These are phyloP conservation scores for Abramis brama DNA, from an alignment of 2,113 vertebrate species.

Conservation along the genomic window DNA sequence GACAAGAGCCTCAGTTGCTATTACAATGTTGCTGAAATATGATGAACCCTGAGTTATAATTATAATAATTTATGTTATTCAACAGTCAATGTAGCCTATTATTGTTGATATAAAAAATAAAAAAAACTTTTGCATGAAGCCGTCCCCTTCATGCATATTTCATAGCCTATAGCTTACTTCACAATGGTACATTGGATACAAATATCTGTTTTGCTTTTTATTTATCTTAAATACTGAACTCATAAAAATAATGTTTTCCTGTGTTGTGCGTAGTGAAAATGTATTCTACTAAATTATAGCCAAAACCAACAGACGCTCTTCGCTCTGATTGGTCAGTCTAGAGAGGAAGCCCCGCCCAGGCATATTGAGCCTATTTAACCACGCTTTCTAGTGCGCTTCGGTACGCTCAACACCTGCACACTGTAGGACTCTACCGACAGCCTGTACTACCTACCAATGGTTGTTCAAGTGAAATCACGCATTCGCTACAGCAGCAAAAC, in stretches of 20 bases:
- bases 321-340: conserved; percentile 39
- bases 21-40: not conserved
- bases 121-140: not conserved
- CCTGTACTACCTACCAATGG: conserved; percentile 60
- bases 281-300: not conserved
- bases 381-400: not conserved
- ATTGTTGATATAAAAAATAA: not conserved
- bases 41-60: not conserved
- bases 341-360: conserved; percentile 24
- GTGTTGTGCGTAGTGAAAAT: not conserved
- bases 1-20: not conserved
- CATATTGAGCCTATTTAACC: conserved; percentile 6
- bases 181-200: not conserved
- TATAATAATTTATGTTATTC: not conserved
- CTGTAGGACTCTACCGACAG: not conserved
- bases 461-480: conserved; percentile 65
- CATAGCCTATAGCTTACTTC: not conserved
- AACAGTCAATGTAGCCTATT: not conserved
- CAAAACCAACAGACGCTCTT: not conserved
- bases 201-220: not conserved
- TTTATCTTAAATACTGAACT: not conserved
- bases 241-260: not conserved
- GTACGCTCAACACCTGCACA: not conserved
- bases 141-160: not conserved
- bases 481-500: conserved; percentile 59